These are phyloP conservation scores for Holocentrus rufus DNA, from an alignment of 2,797 vertebrate genomes.

Conservation along the genomic window DNA sequence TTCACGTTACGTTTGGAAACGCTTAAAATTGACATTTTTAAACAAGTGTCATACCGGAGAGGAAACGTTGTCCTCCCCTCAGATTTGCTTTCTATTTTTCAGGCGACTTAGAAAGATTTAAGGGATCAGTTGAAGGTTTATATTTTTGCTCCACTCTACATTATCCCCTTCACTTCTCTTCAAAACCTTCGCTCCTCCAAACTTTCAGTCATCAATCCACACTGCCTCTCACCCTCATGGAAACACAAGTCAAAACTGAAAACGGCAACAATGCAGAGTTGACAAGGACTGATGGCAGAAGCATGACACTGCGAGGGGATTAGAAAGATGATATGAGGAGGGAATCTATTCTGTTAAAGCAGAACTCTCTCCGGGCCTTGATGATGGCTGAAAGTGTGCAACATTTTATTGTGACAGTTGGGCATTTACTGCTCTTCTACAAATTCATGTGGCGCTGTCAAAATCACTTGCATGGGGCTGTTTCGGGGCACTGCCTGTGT, in stretches of 20 bases:
- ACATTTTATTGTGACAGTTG: slow-evolving; percentile 50
- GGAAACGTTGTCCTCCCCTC: slow-evolving; percentile 45
- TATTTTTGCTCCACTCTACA: slow-evolving; percentile 66
- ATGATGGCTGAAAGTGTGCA: slow-evolving; percentile 51
- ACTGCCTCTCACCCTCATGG: slow-evolving; percentile 35
- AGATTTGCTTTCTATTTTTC: slow-evolving; percentile 70
- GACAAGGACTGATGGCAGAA: slow-evolving; percentile 64
- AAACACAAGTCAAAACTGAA: slow-evolving; percentile 55
- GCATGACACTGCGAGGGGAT: slow-evolving; percentile 68
- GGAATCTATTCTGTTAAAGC: slow-evolving; percentile 66
- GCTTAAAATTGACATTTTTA: slow-evolving; percentile 37
- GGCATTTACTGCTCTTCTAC: slow-evolving; percentile 45
- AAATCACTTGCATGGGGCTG: slow-evolving; percentile 35
- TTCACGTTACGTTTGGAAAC: neutral
- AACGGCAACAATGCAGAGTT: slow-evolving; percentile 66
- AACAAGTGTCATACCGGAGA: slow-evolving; percentile 51
- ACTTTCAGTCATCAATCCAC: slow-evolving; percentile 44
- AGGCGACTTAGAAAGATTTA: slow-evolving; percentile 74
- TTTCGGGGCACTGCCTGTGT: slow-evolving; percentile 9
- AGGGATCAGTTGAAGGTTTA: slow-evolving; percentile 74
- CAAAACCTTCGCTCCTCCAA: slow-evolving; percentile 51
- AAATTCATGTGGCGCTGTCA: slow-evolving; percentile 47
- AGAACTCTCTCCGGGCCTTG: slow-evolving; percentile 49
- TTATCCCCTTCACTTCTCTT: slow-evolving; percentile 67
- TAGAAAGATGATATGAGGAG: slow-evolving; percentile 60